These are phyloP conservation scores for Urocynchramus pylzowi DNA, from an alignment of 2,113 vertebrate species.

Conservation along the genomic window DNA sequence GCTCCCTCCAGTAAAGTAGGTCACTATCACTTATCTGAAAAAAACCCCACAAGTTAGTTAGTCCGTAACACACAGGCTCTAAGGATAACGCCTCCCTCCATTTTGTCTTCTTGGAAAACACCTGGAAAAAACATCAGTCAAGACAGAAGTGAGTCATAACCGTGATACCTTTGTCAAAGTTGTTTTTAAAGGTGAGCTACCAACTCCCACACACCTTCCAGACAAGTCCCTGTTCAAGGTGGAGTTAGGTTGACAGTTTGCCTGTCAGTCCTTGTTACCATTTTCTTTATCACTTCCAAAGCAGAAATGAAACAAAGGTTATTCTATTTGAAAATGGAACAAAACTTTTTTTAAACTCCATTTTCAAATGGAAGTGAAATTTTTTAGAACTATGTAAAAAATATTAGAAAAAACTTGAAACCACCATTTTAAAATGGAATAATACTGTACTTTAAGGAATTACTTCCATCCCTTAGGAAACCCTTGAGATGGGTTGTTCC, in stretches of 20 bases:
- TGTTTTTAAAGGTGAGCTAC: background rate
- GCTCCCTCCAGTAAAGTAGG: constrained; percentile 85
- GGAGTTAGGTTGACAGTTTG: background rate
- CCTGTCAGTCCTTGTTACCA: background rate
- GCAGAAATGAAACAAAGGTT: background rate
- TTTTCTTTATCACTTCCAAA: background rate
- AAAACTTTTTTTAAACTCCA: rapidly evolving
- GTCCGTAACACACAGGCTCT: background rate
- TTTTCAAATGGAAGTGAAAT: rapidly evolving
- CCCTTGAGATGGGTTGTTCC: background rate
- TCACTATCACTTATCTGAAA: constrained; percentile 85
- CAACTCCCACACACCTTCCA: background rate
- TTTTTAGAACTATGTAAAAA: too few species aligned
- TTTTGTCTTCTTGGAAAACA: background rate
- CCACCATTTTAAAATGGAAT: background rate
- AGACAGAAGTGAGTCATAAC: background rate
- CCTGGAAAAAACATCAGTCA: background rate
- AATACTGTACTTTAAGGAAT: background rate
- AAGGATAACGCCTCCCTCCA: background rate
- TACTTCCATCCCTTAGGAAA: background rate
- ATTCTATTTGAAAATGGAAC: background rate
- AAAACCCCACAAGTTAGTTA: background rate
- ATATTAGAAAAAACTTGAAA: background rate
- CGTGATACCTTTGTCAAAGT: background rate
- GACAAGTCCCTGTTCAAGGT: rapidly evolving